Evolutionary conservation across 1,140 invertebrate genomes (phyloP).

Genomic region (Bombus terrestris): DNA sequence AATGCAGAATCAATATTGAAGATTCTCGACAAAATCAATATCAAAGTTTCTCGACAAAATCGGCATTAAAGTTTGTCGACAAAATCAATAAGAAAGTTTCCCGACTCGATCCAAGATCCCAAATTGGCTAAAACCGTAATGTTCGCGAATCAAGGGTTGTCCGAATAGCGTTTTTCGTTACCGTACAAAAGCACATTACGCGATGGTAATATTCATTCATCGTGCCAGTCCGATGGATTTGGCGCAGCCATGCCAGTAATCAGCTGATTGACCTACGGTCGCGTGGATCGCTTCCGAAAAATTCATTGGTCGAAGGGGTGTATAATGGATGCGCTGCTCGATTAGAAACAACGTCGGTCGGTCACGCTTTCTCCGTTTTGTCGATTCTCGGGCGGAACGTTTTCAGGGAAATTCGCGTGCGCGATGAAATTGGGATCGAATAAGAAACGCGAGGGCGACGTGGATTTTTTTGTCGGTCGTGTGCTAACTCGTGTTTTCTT

Average conservation of each 20-base stretch:
- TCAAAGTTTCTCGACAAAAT: too few relatives aligned
- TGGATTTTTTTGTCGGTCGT: not conserved
- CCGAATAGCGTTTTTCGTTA: slow-evolving; percentile 3
- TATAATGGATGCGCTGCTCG: slow-evolving; percentile 23
- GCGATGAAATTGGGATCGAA: slow-evolving; percentile 14
- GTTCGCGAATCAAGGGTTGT: too few relatives aligned
- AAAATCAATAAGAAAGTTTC: too few relatives aligned
- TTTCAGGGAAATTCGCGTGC: slow-evolving; percentile 12
- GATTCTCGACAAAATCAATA: too few relatives aligned
- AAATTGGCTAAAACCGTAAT: too few relatives aligned
- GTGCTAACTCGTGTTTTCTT: not conserved
- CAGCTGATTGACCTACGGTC: slow-evolving; percentile 30
- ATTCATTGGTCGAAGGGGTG: too few relatives aligned
- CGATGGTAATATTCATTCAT: not conserved
- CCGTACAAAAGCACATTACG: not conserved
- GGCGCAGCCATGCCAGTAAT: slow-evolving; percentile 1
- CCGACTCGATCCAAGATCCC: too few relatives aligned
- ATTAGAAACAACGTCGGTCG: not conserved
- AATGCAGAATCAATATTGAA: too few relatives aligned
- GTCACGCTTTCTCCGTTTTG: not conserved
- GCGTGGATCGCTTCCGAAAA: not conserved
- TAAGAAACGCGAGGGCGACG: not conserved
- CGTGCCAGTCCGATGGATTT: slow-evolving; percentile 17
- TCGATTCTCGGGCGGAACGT: not conserved
- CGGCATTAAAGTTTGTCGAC: too few relatives aligned